Conservation (phyloP, 2,888 invertebrate species). For the Tolmerus cingulatus region DNA sequence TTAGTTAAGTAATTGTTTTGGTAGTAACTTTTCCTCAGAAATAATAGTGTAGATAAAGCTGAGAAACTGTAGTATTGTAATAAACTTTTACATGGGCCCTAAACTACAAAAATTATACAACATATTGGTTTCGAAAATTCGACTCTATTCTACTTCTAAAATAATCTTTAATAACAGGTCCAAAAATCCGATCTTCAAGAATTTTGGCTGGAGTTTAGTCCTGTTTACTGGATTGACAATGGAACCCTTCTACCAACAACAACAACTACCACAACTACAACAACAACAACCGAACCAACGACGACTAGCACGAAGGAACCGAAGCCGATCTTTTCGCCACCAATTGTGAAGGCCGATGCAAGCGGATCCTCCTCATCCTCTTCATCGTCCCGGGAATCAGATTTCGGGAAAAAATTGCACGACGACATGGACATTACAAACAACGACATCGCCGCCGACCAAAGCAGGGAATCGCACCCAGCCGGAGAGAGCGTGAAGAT, state of each 20-base stretch:
- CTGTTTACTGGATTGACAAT: constrained; percentile 78
- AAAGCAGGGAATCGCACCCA: constrained; percentile 30
- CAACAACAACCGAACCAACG: constrained; percentile 67
- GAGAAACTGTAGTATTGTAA: too few relatives aligned
- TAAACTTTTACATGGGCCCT: too few relatives aligned
- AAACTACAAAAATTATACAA: too few relatives aligned
- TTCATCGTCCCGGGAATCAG: constrained; percentile 1
- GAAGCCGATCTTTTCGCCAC: constrained; percentile 62
- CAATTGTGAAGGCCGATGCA: constrained; percentile 54
- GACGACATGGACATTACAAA: constrained; percentile 35
- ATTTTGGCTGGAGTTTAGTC: constrained; percentile 76
- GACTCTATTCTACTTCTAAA: too few relatives aligned
- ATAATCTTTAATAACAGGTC: constrained; percentile 52
- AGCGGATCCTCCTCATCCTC: neutral
- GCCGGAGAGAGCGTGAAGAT: constrained; percentile 28
- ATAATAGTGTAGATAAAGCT: too few relatives aligned
- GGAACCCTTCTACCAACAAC: constrained; percentile 80
- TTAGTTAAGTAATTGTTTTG: too few relatives aligned
- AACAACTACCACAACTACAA: constrained; percentile 70
- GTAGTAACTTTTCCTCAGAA: too few relatives aligned
- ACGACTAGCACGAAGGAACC: constrained; percentile 66
- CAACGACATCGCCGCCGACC: constrained; percentile 39
- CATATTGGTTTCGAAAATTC: too few relatives aligned
- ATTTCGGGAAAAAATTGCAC: neutral
- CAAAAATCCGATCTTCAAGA: constrained; percentile 73